These are phyloP conservation scores for Anolis sagrei DNA, from an alignment of 2,113 vertebrate species.

Conservation along the genomic window DNA sequence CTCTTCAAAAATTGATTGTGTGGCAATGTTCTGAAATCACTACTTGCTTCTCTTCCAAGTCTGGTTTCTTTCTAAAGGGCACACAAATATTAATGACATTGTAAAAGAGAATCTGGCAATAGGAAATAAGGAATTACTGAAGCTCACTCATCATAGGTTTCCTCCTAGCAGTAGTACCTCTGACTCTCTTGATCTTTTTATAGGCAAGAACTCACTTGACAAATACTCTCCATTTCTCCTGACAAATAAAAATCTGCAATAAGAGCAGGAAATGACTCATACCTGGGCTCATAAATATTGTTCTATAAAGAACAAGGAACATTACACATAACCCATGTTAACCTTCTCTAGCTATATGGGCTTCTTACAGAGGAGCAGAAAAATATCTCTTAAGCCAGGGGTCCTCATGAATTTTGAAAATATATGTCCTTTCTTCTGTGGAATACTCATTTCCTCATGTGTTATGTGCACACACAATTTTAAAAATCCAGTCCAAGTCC, in stretches of 20 bases:
- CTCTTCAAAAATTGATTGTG: background rate
- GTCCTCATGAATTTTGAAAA: background rate
- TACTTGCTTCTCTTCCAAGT: background rate
- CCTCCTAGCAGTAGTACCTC: background rate
- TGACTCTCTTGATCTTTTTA: constrained; percentile 15
- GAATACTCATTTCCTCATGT: background rate
- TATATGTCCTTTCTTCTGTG: background rate
- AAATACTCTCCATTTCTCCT: constrained; percentile 12
- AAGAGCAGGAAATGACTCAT: constrained; percentile 29
- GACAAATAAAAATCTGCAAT: constrained; percentile 6
- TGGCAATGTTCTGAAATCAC: background rate
- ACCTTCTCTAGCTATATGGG: background rate
- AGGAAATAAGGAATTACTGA: background rate
- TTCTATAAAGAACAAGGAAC: constrained; percentile 21
- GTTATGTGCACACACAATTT: background rate
- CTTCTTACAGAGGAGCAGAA: background rate
- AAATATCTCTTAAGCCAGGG: background rate
- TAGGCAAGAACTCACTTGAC: background rate
- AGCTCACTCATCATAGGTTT: background rate
- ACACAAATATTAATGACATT: background rate
- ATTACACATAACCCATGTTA: background rate
- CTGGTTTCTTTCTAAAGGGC: background rate
- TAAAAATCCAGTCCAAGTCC: background rate
- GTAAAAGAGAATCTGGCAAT: constrained; percentile 12
- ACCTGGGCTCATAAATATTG: background rate